These are phyloP conservation scores for Balanococcus diminutus DNA, from an alignment of 2,888 invertebrate genomes.

Conservation along the genomic window DNA sequence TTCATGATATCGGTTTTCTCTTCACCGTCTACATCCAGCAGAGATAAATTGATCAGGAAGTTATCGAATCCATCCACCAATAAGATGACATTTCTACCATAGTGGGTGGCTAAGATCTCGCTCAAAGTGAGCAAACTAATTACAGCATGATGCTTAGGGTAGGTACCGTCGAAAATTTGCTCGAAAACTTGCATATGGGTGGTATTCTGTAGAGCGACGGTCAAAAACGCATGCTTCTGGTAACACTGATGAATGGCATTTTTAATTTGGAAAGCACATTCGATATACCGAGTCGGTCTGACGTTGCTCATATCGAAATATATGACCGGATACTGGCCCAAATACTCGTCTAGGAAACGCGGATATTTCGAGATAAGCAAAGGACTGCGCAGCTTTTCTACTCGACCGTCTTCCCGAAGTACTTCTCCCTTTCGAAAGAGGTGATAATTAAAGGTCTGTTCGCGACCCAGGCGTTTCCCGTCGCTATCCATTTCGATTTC, in stretches of 20 bases:
- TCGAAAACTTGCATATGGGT: background rate
- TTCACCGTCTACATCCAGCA: background rate
- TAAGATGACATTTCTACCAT: background rate
- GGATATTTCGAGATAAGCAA: background rate
- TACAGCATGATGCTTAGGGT: background rate
- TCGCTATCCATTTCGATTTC: background rate
- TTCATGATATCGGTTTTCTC: background rate
- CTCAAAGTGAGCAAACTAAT: background rate
- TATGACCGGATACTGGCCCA: background rate
- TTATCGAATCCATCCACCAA: background rate
- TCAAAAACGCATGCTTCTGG: background rate
- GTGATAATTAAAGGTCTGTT: background rate
- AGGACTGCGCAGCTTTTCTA: background rate
- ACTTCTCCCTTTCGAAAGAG: background rate
- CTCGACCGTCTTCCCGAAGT: background rate
- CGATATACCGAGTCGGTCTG: background rate
- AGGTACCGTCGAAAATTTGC: background rate
- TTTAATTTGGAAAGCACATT: background rate
- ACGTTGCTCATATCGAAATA: background rate
- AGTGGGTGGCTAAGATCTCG: background rate
- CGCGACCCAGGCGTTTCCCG: background rate
- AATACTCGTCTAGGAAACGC: background rate
- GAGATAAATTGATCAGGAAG: background rate
- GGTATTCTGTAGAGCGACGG: background rate
- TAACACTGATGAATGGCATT: background rate